Percentiles rank a stretch among this genome's conserved stretches.
Evolutionary conservation across 2,113 vertebrate species (phyloP).

Genomic region (Morphnarchus princeps): DNA sequence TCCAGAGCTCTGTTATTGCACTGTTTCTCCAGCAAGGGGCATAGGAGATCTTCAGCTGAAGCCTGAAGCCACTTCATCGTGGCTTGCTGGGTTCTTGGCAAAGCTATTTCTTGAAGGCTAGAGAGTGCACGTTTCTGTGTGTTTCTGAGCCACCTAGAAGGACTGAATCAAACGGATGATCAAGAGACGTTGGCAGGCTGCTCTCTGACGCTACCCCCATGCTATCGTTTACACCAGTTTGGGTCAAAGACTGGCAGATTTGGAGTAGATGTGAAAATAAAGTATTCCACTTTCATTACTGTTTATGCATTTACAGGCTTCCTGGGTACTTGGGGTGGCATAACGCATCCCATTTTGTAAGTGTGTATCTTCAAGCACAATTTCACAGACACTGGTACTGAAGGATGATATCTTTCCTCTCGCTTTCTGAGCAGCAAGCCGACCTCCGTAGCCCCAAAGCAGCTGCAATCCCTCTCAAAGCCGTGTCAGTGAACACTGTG

Average conservation of each 20-base stretch:
- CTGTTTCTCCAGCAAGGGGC: slow-evolving; percentile 51
- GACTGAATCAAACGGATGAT: not conserved
- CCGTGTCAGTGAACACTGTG: accelerated
- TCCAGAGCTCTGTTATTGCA: not conserved
- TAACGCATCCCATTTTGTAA: not conserved
- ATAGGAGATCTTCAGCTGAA: slow-evolving; percentile 10
- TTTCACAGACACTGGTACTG: not conserved
- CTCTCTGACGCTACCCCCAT: not conserved
- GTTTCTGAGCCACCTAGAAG: not conserved
- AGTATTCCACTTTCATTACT: not conserved
- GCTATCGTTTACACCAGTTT: accelerated
- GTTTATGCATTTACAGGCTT: not conserved
- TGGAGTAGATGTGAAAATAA: not conserved
- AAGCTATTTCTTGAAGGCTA: not conserved
- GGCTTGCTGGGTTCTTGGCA: not conserved
- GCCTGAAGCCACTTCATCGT: not conserved
- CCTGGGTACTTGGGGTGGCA: not conserved
- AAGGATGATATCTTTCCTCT: not conserved
- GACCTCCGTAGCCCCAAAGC: not conserved
- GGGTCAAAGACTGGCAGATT: not conserved
- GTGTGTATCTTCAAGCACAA: not conserved
- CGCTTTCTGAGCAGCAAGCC: not conserved
- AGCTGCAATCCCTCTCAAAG: not conserved
- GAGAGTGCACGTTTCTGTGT: not conserved
- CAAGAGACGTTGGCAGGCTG: not conserved